A percentile compares a stretch with the other conserved stretches of the same genome.
phyloP scores from a whole-genome alignment of 2,113 vertebrate species.

The Alligator sinensis region DNA sequence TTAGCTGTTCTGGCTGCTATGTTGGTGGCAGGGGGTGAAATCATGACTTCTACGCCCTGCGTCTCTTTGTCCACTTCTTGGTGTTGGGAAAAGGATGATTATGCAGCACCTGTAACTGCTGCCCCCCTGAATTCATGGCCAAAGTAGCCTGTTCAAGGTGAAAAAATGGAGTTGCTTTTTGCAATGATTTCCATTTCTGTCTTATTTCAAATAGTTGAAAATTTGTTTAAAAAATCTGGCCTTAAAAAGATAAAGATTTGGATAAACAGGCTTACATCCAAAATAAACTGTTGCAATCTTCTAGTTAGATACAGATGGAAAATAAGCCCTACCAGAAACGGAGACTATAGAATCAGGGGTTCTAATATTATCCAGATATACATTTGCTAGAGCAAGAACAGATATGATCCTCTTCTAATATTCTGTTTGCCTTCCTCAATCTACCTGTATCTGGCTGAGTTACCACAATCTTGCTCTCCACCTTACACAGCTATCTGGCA shows the following conservation, averaged over 20 bases:
- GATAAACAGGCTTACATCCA: neutral
- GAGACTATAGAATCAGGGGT: rapidly evolving
- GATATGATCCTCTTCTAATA: neutral
- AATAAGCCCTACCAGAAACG: neutral
- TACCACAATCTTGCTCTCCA: neutral
- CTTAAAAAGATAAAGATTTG: neutral
- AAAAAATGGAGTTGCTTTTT: neutral
- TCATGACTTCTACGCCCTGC: neutral
- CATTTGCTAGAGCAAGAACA: neutral
- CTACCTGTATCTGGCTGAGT: neutral
- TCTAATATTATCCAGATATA: neutral
- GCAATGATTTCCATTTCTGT: neutral
- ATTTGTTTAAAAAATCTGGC: neutral
- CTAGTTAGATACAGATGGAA: neutral
- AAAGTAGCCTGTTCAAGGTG: neutral
- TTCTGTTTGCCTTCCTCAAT: neutral
- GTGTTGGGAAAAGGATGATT: neutral
- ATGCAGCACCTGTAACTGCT: neutral
- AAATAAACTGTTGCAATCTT: neutral
- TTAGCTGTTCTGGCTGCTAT: neutral
- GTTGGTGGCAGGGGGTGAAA: neutral
- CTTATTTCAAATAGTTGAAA: neutral
- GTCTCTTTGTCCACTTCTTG: neutral
- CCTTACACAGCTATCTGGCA: neutral
- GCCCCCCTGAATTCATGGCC: neutral